A percentile compares a stretch with the other conserved stretches of the same genome.
These are phyloP conservation scores for Xestia sexstrigata DNA, from an alignment of 2,888 invertebrate genomes.

Conservation along the genomic window DNA sequence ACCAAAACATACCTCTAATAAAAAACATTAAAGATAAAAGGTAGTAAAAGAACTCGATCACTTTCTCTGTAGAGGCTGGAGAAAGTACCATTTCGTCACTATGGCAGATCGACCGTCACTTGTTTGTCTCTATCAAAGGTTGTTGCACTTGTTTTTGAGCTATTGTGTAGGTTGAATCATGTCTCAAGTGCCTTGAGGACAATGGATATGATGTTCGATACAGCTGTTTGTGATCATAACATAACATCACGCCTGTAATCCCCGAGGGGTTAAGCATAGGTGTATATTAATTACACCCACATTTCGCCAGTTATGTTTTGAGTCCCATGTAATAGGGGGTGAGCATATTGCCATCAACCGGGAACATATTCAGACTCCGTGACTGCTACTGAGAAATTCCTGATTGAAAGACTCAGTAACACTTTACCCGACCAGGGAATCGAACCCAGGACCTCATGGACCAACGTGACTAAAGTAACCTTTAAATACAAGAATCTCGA, in stretches of 20 bases:
- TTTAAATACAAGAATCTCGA: slow-evolving; percentile 16
- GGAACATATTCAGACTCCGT: not conserved
- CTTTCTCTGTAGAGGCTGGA: slow-evolving; percentile 66
- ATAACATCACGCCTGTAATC: not conserved
- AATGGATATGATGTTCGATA: not conserved
- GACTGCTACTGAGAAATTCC: not conserved
- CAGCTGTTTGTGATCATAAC: not conserved
- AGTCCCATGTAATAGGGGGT: not conserved
- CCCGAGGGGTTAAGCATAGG: not conserved
- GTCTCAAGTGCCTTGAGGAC: not conserved
- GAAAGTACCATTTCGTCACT: slow-evolving; percentile 70
- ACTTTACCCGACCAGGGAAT: not conserved
- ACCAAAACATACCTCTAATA: slow-evolving; percentile 57
- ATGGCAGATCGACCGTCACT: slow-evolving; percentile 52
- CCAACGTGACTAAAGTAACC: not conserved
- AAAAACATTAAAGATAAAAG: slow-evolving; percentile 64
- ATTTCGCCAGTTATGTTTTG: too few relatives aligned
- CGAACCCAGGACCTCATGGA: not conserved
- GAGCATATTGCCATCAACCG: not conserved
- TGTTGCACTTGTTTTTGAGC: slow-evolving; percentile 51
- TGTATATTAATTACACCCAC: not conserved
- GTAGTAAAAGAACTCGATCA: slow-evolving; percentile 63
- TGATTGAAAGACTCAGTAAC: not conserved
- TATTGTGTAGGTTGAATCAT: slow-evolving; percentile 31
- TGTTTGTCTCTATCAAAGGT: slow-evolving; percentile 39